Percentiles rank a stretch among this genome's conserved stretches.
Conservation (phyloP, 2,797 vertebrate genomes). For the Helicolenus hilgendorfi region DNA sequence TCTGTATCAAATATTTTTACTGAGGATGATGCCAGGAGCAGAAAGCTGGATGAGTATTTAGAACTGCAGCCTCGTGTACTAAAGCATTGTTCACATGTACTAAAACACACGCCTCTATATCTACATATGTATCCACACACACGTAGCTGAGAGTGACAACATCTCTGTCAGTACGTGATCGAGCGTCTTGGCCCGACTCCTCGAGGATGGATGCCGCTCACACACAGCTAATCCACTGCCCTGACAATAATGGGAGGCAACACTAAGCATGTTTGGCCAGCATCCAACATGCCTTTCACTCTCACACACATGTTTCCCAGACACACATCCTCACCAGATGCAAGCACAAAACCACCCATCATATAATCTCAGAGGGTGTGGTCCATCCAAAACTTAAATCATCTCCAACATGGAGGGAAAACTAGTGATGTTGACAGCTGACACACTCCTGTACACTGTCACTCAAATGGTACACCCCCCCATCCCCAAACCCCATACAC, state of each 20-base stretch:
- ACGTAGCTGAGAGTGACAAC: constrained; percentile 4
- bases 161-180: constrained; percentile 27
- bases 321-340: constrained; percentile 14
- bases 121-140: neutral
- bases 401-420: constrained; percentile 65
- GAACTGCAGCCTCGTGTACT: neutral
- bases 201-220: constrained; percentile 42
- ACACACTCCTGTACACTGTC: constrained; percentile 34
- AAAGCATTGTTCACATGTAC: neutral
- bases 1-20: neutral
- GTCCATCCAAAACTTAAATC: constrained; percentile 70
- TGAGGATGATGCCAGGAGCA: neutral
- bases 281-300: constrained; percentile 52
- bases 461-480: neutral
- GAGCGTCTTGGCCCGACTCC: constrained; percentile 33
- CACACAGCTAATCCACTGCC: constrained; percentile 68
- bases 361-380: constrained; percentile 71
- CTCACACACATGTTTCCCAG: neutral
- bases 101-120: constrained; percentile 4
- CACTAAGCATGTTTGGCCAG: constrained; percentile 69
- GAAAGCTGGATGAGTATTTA: neutral
- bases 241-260: constrained; percentile 70
- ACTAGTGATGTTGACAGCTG: constrained; percentile 64
- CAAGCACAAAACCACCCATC: constrained; percentile 30
- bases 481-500: neutral